Evolutionary conservation across 2,888 invertebrate species (phyloP), one percentile per base, ranked within the genome.

Genomic region (Zygaena filipendulae): DNA sequence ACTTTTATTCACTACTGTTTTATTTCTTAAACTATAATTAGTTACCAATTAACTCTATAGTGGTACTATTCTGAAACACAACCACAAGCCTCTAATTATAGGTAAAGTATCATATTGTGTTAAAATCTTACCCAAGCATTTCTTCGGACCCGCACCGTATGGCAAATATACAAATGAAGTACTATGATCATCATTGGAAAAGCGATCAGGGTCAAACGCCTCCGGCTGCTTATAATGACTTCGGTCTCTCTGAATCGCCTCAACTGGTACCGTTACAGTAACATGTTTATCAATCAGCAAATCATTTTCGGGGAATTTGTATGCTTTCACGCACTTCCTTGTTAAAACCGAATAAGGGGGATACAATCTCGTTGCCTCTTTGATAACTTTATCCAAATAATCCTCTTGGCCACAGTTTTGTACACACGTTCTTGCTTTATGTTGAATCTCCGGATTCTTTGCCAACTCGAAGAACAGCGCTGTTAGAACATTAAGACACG

Each of bases 51-150:
- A n/a, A n/a, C n/a, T n/a, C n/a, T n/a, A n/a, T n/a, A n/a, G n/a
- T n/a, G n/a, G n/a, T n/a, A n/a, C n/a, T n/a, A n/a, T n/a, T n/a
- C n/a, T n/a, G n/a, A n/a, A n/a, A n/a, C n/a, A n/a, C n/a, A n/a
- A n/a, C n/a, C n/a, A n/a, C n/a, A n/a, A n/a, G n/a, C n/a, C n/a
- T n/a, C n/a, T n/a, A n/a, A n/a, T n/a, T n/a, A n/a, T n/a, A n/a
- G n/a, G n/a, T n/a, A n/a, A n/a, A n/a, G n/a, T n/a, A n/a, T n/a
- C n/a, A n/a, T n/a, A n/a, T n/a, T n/a, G n/a, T n/a, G n/a, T n/a
- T n/a, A n/a, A n/a, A n/a, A n/a, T n/a, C 70, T 64, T 49, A 79
- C 77, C 75, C 37, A 71, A 49, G 41, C 77, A 79, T 53, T 67
- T 74, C 30, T 72, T 66, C 13, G 75, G 74, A 23, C 80, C 80